Conservation (phyloP, 1,140 invertebrate species). For the Calliphora vicina region DNA sequence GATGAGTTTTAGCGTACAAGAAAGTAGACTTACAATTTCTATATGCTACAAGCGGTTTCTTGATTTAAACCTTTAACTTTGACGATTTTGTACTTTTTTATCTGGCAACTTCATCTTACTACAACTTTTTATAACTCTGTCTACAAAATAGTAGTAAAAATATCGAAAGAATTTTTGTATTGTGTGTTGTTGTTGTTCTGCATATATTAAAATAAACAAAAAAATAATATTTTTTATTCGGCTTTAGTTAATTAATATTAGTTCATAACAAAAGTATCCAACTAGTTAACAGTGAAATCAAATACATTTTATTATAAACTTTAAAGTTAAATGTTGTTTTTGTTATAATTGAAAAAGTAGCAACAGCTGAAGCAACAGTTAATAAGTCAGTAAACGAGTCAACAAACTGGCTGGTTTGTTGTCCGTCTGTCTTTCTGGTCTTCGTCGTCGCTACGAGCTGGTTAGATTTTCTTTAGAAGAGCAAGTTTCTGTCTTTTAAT, state of each 20-base stretch:
- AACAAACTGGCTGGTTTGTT: not conserved
- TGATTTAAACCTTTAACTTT: too few species aligned
- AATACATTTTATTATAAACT: too few species aligned
- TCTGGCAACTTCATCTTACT: not conserved
- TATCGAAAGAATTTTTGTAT: not conserved
- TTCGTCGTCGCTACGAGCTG: not conserved
- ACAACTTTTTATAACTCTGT: not conserved
- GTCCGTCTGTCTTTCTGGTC: not conserved
- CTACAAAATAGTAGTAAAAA: not conserved
- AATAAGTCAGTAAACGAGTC: not conserved
- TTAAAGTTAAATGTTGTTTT: too few species aligned
- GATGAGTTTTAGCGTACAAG: too few species aligned
- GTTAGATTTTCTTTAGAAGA: not conserved
- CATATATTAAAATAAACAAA: not conserved
- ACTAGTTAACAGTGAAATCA: too few species aligned
- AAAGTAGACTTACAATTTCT: too few species aligned
- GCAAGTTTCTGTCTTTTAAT: not conserved
- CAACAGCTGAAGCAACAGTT: conserved; percentile 15
- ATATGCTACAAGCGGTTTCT: too few species aligned
- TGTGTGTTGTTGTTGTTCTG: not conserved
- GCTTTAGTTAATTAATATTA: too few species aligned
- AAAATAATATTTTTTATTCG: not conserved
- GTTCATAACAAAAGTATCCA: too few species aligned
- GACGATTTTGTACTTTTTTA: too few species aligned
- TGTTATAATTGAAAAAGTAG: not conserved